Base-by-base conservation (phyloP, 1,140 invertebrate genomes). In the Eufriesea mexicana region DNA sequence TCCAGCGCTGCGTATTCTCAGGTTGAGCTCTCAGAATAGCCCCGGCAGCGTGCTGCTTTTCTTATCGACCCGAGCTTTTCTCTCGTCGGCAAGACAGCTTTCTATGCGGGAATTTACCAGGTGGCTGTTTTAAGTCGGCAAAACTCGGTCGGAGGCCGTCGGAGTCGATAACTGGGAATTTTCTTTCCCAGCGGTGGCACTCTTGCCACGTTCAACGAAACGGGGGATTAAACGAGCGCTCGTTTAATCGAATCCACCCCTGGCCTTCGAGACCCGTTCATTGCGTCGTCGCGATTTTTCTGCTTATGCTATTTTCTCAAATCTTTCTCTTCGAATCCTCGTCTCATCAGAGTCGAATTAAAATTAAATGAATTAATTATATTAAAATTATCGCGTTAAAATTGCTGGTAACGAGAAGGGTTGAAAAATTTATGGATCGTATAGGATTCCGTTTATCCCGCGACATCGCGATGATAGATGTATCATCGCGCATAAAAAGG, bases 51-150 rank as follows among this genome's bases (percentile, higher is more conserved):
- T 45, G 67, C 72, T 79, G 81, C 74, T 73, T 77, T 79, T 79
- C 86, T 87, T 87, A 87, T 87, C 86, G 86, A 87, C 85, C 76
- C 78, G 86, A 81, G 86, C 82, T 87, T 87, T 87, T 87, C 86
- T 87, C 85, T 87, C 49, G 86, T 86, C 83, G 86, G 86, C 86
- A 87, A 87, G 64, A 77, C 72, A 87, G 86, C 86, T 87, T 81
- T 87, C 86, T 86, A 54, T 64, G 55, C 16, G 20, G 35, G 57
- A 74, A 80, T 87, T 87, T 87, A 87, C 79, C 86, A 20, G 55
- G 66, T 45, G 82, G 59, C 55, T 71, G 81, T 70, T 61, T 73
- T 45, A 59, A 70, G 47, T 14, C 42, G 55, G 8, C 28, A 47
- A 68, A 76, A 75, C 73, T 79, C 66, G 75, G 67, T 80, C 64